Base-by-base conservation (phyloP, 2,888 invertebrate genomes). In the Catocala sponsa region DNA sequence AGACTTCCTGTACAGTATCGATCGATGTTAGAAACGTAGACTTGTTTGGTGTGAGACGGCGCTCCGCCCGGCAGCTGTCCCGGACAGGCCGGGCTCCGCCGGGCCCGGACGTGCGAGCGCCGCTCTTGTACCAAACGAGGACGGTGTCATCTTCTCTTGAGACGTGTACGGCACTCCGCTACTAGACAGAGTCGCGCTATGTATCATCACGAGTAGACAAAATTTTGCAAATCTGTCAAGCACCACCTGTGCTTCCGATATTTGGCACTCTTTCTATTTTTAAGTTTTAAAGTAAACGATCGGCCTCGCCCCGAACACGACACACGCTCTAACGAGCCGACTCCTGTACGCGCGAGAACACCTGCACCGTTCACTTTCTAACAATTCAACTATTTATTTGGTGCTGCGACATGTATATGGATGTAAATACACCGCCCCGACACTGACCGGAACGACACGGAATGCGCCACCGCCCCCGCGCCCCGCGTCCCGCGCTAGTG, bases 201-300 rank as follows among this genome's bases (percentile, higher is more conserved):
- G 85, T 86, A 84, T 79, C 79, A 85, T 84, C 91, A 90, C 91
- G 81, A 82, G 88, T 93, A 92, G 91, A 84, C 91, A 77, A 90
- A 80, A 90, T 90, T 90, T 86, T 85, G 89, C 89, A 89, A 87
- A 86, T 84, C 90, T 91, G 79, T 89, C 88, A 84, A 92, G 91
- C 92, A 93, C 94, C 91, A 86, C 91, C 84, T 92, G 94, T 93
- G 93, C 94, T 94, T 94, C 79, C 85, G 86, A 91, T 91, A 91
- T 92, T 87, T 89, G 91, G 92, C 93, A 92, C 92, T 90, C 84
- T 90, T 89, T 91, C 87, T 90, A 83, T 87, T 88, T 87, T 88
- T 84, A 72, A 86, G 82, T 89, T 84, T 71, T 71, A 79, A 79
- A 73, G 56, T 65, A 78, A 80, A 68, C 76, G 76, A 87, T 84